A percentile compares a stretch with the other conserved stretches of the same genome.
phyloP scores from a whole-genome alignment of 30 jellyfish, hydroid and myxozoan species.

The Hydractinia symbiolongicarpus region DNA sequence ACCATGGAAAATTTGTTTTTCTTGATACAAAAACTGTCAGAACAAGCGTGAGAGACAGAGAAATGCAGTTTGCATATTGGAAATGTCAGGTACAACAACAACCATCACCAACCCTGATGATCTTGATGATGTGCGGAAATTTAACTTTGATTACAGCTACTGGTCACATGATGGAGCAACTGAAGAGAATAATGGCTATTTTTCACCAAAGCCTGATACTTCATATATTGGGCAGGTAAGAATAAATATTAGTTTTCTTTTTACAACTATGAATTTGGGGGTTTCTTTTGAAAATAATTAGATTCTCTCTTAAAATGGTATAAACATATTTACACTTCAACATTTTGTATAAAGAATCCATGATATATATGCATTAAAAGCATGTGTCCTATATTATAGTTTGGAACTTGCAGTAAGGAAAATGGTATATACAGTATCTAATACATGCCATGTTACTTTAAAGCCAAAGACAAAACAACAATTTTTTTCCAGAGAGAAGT shows the following conservation, averaged over 20 bases:
- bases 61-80: conserved; percentile 51
- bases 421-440: too few relatives aligned
- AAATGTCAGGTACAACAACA: conserved; percentile 72
- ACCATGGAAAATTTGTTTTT: neutral
- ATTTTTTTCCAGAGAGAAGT: conserved; percentile 54
- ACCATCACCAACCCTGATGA: conserved; percentile 55
- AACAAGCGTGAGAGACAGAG: conserved; percentile 67
- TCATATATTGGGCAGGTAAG: conserved; percentile 65
- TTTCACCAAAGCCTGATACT: conserved; percentile 53
- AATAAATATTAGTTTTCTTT: neutral
- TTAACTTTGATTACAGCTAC: conserved; percentile 76
- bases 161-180: conserved; percentile 86
- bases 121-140: conserved; percentile 48
- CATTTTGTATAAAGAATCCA: too few relatives aligned
- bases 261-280: too few relatives aligned
- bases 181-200: conserved; percentile 64
- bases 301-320: too few relatives aligned
- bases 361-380: too few relatives aligned
- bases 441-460: too few relatives aligned
- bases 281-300: too few relatives aligned
- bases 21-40: conserved; percentile 39
- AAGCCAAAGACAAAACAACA: neutral
- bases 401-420: too few relatives aligned
- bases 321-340: too few relatives aligned
- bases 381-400: too few relatives aligned